A percentile compares a stretch with the other conserved stretches of the same genome.
Conservation (phyloP, 2,113 vertebrate genomes). For the Halichoeres trimaculatus region DNA sequence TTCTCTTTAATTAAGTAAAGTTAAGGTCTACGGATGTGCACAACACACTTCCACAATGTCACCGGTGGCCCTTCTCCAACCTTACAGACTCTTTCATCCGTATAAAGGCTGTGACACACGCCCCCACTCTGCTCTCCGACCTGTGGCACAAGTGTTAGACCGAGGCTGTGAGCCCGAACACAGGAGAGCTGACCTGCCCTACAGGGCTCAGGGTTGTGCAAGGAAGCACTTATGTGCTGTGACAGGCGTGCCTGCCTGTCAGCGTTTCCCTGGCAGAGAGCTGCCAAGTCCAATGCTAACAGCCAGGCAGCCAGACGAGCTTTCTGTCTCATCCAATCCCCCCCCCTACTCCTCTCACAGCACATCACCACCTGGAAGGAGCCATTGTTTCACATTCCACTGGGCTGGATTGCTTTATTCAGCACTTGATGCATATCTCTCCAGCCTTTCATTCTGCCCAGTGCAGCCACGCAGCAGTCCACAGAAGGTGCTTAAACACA, state of each 20-base stretch:
- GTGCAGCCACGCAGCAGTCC: conserved; percentile 18
- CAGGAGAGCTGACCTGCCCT: conserved; percentile 56
- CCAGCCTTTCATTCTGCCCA: conserved; percentile 46
- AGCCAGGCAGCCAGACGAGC: conserved; percentile 70
- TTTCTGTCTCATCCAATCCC: conserved; percentile 77
- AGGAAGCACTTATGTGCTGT: conserved; percentile 68
- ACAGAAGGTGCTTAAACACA: conserved; percentile 44
- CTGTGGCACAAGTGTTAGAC: conserved; percentile 22
- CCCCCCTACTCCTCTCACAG: conserved; percentile 55
- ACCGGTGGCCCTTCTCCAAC: conserved; percentile 50
- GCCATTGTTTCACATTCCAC: conserved; percentile 70
- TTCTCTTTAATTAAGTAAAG: conserved; percentile 25
- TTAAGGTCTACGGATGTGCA: not conserved
- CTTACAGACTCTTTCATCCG: conserved; percentile 49
- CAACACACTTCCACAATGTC: conserved; percentile 6
- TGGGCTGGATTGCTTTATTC: conserved; percentile 66
- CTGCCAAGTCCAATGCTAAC: conserved; percentile 79
- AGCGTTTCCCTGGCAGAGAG: conserved; percentile 74
- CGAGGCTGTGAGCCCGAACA: conserved; percentile 4
- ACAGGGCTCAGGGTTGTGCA: conserved; percentile 54
- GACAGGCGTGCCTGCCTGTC: conserved; percentile 76
- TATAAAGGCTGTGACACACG: conserved; percentile 55
- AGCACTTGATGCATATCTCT: conserved; percentile 59
- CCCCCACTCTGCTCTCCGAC: conserved; percentile 32
- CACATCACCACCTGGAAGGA: conserved; percentile 72